Evolutionary conservation across 2,113 vertebrate genomes (phyloP), one percentile per base, ranked within the genome.

Genomic region (Lepidothrix coronata): DNA sequence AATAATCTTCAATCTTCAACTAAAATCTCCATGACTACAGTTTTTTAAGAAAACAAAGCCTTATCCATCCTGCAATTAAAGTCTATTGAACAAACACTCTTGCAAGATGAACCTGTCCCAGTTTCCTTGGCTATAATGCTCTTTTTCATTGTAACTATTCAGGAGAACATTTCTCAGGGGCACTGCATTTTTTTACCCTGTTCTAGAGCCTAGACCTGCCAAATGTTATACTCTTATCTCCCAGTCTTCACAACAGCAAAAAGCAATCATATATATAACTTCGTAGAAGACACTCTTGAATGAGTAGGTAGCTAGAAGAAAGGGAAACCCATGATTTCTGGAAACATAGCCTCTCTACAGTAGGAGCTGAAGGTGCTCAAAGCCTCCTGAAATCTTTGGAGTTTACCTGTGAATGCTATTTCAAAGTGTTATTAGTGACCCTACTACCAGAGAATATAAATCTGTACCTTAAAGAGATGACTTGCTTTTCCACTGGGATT

Each of bases 401-500:
- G 22, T 91, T 95, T 77, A 90, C 59, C 35, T 59, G 39, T 44
- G 35, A 91, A 70, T 80, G 55, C 8, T 62, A 22, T 55, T 91
- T 94, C 48, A 71, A 83, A 91, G 67, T 52, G 16, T 24, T 86
- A 63, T 57, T 90, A 80, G 88, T 66, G 78, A 82, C 89, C 71
- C 35, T 85, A 25, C 72, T 91, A 85, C 28, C 7, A 17, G 37
- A 87, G 37, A 80, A 79, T 86, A 88, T 85, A 95, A 88, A 91
- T 91, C 73, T 91, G n/a, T 37, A 67, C 48, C 66, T 46, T 75
- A 37, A 91, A 95, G 77, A 84, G 46, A 87, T 63, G 54, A 76
- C 66, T 94, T 95, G 87, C 70, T 94, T 91, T 88, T 80, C 90
- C 67, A 75, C 80, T 80, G 85, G 92, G 93, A 91, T 89, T 4